Percentiles rank a stretch among this genome's conserved stretches.
Evolutionary conservation across 2,888 invertebrate species (phyloP).

Genomic region (Pemphredon lugubris): DNA sequence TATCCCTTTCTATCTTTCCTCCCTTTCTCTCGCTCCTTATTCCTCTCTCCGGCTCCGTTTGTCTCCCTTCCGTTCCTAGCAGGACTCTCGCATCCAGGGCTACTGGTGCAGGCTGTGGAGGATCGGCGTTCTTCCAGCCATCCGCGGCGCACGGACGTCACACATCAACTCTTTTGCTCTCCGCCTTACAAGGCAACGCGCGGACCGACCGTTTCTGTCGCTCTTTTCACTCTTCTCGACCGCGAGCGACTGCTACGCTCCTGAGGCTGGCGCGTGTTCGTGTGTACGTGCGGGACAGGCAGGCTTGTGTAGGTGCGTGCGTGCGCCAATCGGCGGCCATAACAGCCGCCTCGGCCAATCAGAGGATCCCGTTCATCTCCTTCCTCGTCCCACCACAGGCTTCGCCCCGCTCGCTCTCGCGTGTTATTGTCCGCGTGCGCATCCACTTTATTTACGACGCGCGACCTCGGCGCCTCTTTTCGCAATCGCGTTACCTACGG

Average conservation of each 20-base stretch:
- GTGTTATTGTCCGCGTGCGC: slow-evolving; percentile 59
- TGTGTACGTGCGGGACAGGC: slow-evolving; percentile 43
- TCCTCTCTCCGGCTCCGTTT: slow-evolving; percentile 26
- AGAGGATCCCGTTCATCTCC: slow-evolving; percentile 53
- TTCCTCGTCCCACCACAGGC: slow-evolving; percentile 30
- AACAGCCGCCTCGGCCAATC: slow-evolving; percentile 71
- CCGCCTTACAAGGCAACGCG: slow-evolving; percentile 77
- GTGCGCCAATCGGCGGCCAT: slow-evolving; percentile 73
- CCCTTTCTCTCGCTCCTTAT: slow-evolving; percentile 16
- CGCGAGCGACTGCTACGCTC: slow-evolving; percentile 70
- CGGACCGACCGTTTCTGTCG: slow-evolving; percentile 74
- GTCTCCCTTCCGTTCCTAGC: slow-evolving; percentile 12
- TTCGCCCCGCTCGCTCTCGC: slow-evolving; percentile 41
- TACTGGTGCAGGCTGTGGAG: slow-evolving; percentile 50
- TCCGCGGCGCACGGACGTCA: slow-evolving; percentile 65
- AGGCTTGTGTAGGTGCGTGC: slow-evolving; percentile 46
- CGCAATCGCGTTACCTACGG: slow-evolving; percentile 15
- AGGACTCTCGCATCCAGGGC: too few species aligned
- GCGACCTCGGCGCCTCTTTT: slow-evolving; percentile 43
- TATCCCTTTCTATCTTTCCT: slow-evolving; percentile 15
- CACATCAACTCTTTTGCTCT: slow-evolving; percentile 64
- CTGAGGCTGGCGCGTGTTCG: slow-evolving; percentile 53
- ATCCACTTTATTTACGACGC: slow-evolving; percentile 57
- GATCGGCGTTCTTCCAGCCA: slow-evolving; percentile 66
- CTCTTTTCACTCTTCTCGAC: slow-evolving; percentile 72